Evolutionary conservation across 2,113 vertebrate species (phyloP).

Genomic region (Felis chaus): DNA sequence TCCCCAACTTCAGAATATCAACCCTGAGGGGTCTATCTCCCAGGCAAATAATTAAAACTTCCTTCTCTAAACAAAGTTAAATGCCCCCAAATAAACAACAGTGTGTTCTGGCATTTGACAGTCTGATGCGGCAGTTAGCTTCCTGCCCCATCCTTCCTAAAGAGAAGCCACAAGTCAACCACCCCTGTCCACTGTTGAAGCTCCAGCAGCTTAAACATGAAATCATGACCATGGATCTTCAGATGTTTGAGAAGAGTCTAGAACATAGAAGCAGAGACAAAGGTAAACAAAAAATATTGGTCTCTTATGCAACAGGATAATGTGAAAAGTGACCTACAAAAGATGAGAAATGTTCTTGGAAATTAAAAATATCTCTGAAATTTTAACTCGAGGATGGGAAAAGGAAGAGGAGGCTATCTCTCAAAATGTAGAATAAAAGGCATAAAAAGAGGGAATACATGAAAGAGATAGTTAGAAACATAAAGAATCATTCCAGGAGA

Average conservation of each 20-base stretch:
- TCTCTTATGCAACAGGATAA: background rate
- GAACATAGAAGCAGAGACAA: background rate
- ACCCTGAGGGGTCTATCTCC: background rate
- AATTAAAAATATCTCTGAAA: conserved; percentile 32
- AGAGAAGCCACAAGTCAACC: background rate
- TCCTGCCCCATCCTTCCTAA: background rate
- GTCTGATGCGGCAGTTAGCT: background rate
- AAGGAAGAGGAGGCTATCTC: background rate
- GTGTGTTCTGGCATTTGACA: background rate
- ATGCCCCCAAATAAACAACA: background rate
- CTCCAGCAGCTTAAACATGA: background rate
- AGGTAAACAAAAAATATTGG: background rate
- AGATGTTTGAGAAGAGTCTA: background rate
- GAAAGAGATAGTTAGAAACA: background rate
- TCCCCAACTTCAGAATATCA: background rate
- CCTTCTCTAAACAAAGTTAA: background rate
- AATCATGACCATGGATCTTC: background rate
- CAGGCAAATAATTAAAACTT: background rate
- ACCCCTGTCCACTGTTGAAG: background rate
- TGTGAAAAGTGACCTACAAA: background rate
- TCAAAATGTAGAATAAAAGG: background rate
- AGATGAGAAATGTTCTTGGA: background rate
- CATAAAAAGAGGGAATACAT: background rate
- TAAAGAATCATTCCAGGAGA: background rate
- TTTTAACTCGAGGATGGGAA: background rate